Conservation (phyloP, 2,888 invertebrate genomes). For the Eupithecia subumbrata region DNA sequence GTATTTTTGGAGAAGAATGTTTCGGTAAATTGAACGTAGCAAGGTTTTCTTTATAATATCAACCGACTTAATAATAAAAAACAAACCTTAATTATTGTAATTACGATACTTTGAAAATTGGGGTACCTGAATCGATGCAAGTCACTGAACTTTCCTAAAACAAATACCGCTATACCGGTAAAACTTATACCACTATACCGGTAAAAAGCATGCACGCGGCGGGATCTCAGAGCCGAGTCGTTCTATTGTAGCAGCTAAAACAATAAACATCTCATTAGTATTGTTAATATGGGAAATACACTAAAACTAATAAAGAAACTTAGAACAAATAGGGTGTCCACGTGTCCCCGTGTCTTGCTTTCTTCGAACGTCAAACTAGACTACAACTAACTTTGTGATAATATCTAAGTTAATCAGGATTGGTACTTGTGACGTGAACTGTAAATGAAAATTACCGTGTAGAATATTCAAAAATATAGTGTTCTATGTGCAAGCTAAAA, state of each 20-base stretch:
- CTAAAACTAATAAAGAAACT: not conserved
- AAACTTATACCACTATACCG: conserved; percentile 56
- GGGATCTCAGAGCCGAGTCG: conserved; percentile 88
- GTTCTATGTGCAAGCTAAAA: conserved; percentile 12
- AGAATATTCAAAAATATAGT: not conserved
- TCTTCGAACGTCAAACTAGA: not conserved
- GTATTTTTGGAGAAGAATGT: not conserved
- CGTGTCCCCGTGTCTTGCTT: not conserved
- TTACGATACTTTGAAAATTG: not conserved
- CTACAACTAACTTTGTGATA: not conserved
- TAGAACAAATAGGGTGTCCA: not conserved
- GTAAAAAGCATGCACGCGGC: conserved; percentile 72
- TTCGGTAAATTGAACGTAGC: not conserved
- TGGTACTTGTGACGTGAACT: not conserved
- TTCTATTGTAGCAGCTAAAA: conserved; percentile 93
- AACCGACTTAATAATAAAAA: not conserved
- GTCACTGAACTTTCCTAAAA: not conserved
- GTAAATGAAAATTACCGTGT: not conserved
- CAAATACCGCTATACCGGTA: not conserved
- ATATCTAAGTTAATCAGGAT: not conserved
- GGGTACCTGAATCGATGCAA: not conserved
- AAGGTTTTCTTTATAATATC: not conserved
- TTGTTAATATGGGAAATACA: not conserved
- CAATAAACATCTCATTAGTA: conserved; percentile 59
- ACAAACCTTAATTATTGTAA: not conserved